A percentile compares a stretch with the other conserved stretches of the same genome.
phyloP scores from a whole-genome alignment of 1,140 invertebrate genomes.

The Leptonema lineaticorne region DNA sequence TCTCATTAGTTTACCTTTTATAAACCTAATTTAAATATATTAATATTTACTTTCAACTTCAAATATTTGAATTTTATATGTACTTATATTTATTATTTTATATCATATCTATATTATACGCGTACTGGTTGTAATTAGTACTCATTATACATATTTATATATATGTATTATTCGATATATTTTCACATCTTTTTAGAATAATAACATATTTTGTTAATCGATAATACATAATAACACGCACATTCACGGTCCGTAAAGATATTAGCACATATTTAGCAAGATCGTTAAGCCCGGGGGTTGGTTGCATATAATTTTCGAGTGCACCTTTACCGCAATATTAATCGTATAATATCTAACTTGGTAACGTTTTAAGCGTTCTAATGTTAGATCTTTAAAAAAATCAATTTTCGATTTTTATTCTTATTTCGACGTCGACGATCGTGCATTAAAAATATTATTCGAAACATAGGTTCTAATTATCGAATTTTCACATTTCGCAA shows the following conservation, averaged over 20 bases:
- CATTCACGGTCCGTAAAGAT: background rate
- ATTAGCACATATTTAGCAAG: conserved; percentile 6
- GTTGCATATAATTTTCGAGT: conserved; percentile 9
- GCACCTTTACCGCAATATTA: conserved; percentile 3
- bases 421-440: background rate
- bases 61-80: no score
- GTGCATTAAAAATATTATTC: background rate
- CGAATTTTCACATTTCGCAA: background rate
- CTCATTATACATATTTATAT: no score
- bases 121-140: no score
- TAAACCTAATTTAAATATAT: no score
- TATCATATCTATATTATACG: no score
- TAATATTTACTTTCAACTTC: no score
- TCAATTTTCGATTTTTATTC: background rate
- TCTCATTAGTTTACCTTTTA: no score
- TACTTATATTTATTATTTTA: no score
- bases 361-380: background rate
- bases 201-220: background rate
- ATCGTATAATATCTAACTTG: no score
- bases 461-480: background rate
- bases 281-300: background rate
- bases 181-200: background rate
- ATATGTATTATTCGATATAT: background rate
- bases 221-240: conserved; percentile 4
- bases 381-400: background rate